phyloP scores from a whole-genome alignment of 2,113 vertebrate species.

The Clarias macrocephalus region DNA sequence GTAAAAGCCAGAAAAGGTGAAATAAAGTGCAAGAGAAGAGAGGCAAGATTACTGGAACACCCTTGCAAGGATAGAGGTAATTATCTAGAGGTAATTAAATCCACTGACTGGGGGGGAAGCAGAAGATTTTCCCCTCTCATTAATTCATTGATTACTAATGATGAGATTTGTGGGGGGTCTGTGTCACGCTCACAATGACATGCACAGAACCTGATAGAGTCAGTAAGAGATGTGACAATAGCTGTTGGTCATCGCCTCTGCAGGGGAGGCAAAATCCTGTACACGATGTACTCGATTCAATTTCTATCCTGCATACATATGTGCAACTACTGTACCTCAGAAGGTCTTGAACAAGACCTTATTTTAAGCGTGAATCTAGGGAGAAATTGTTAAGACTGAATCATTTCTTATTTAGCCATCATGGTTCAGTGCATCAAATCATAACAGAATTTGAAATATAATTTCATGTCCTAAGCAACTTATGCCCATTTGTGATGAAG shows the following conservation, averaged over 20 bases:
- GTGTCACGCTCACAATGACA: background rate
- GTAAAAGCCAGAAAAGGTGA: background rate
- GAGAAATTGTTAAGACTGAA: conserved; percentile 35
- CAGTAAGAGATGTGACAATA: background rate
- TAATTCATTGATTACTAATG: conserved; percentile 37
- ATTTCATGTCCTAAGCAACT: background rate
- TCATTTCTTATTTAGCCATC: conserved; percentile 19
- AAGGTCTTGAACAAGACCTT: conserved; percentile 43
- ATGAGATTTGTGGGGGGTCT: conserved; percentile 25
- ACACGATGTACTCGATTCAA: conserved; percentile 12
- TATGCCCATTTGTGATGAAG: background rate
- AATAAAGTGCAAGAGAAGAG: background rate
- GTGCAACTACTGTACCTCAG: conserved; percentile 23
- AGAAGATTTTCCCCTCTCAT: conserved; percentile 29
- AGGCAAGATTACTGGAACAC: conserved; percentile 15
- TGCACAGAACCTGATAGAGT: background rate
- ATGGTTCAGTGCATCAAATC: background rate
- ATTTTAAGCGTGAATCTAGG: conserved; percentile 11
- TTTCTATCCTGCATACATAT: background rate
- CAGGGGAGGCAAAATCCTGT: background rate
- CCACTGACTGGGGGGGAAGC: conserved; percentile 10
- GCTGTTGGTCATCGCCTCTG: background rate
- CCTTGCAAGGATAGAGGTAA: conserved; percentile 19
- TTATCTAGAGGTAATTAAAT: conserved; percentile 36
- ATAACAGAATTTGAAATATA: background rate